These are phyloP conservation scores for Criorhina ranunculi DNA, from an alignment of 2,888 invertebrate genomes.

Conservation along the genomic window DNA sequence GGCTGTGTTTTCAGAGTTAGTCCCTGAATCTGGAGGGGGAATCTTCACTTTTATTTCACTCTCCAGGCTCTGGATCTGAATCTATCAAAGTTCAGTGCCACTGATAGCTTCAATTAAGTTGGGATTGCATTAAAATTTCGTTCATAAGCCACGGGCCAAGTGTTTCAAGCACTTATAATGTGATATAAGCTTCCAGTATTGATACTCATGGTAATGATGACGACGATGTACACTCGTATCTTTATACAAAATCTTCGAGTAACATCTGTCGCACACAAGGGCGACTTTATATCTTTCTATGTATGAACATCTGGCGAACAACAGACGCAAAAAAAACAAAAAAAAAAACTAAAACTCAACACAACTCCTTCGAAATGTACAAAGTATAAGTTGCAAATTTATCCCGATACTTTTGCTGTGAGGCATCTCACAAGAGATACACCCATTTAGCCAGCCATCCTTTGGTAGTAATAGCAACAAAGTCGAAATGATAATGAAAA, in stretches of 20 bases:
- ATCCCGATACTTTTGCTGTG: constrained; percentile 16
- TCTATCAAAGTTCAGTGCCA: too few species aligned
- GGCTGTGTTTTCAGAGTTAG: too few species aligned
- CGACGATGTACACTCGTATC: neutral
- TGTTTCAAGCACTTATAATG: too few species aligned
- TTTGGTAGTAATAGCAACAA: constrained; percentile 43
- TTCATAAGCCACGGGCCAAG: too few species aligned
- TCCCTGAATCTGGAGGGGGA: too few species aligned
- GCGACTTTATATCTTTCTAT: constrained; percentile 2
- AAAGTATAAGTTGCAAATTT: constrained; percentile 27
- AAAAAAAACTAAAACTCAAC: neutral
- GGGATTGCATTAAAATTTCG: too few species aligned
- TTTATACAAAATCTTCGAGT: neutral
- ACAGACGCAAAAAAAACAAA: neutral
- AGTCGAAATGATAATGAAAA: constrained; percentile 65
- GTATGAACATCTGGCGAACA: constrained; percentile 37
- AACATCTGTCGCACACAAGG: constrained; percentile 27
- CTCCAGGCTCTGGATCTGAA: too few species aligned
- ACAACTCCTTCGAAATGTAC: constrained; percentile 32
- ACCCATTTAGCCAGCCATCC: constrained; percentile 4
- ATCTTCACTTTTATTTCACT: too few species aligned
- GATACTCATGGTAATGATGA: too few species aligned
- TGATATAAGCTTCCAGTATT: too few species aligned
- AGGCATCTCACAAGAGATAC: neutral
- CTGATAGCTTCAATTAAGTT: too few species aligned